phyloP scores from a whole-genome alignment of 2,797 vertebrate genomes.

The Neopelma chrysocephalum region DNA sequence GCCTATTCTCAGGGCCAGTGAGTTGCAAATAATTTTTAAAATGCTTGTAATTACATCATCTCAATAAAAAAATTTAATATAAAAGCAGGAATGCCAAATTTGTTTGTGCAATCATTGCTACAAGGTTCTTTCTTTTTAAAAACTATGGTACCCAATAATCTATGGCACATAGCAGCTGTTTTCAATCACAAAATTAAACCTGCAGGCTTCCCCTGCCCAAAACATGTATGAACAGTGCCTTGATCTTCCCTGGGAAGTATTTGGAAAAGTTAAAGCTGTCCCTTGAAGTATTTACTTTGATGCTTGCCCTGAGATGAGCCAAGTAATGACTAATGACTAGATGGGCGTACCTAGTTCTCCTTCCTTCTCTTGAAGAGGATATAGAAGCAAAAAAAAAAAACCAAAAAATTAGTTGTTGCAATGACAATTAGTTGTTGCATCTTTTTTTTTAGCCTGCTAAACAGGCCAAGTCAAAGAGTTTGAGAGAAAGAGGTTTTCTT shows the following conservation, averaged over 20 bases:
- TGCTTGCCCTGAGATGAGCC: background rate
- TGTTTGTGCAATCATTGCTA: slow-evolving; percentile 50
- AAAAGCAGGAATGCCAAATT: slow-evolving; percentile 62
- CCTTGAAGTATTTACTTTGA: background rate
- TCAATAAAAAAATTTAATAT: slow-evolving; percentile 82
- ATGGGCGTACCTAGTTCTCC: background rate
- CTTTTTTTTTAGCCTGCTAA: background rate
- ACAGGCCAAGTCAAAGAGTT: background rate
- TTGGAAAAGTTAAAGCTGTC: background rate
- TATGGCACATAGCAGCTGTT: background rate
- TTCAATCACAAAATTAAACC: background rate
- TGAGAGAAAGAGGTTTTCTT: background rate
- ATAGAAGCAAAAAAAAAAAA: background rate
- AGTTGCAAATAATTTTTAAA: slow-evolving; percentile 85
- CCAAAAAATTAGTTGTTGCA: background rate
- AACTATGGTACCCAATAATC: background rate
- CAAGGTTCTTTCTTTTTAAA: background rate
- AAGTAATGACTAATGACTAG: background rate
- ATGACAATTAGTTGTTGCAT: background rate
- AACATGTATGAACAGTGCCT: background rate
- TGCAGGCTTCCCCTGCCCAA: background rate
- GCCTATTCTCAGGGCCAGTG: slow-evolving; percentile 85
- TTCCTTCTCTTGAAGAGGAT: background rate
- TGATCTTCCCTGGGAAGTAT: background rate
- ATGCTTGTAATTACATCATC: slow-evolving; percentile 84